Base-by-base conservation (phyloP, 2,113 vertebrate genomes). In the Girardinichthys multiradiatus region DNA sequence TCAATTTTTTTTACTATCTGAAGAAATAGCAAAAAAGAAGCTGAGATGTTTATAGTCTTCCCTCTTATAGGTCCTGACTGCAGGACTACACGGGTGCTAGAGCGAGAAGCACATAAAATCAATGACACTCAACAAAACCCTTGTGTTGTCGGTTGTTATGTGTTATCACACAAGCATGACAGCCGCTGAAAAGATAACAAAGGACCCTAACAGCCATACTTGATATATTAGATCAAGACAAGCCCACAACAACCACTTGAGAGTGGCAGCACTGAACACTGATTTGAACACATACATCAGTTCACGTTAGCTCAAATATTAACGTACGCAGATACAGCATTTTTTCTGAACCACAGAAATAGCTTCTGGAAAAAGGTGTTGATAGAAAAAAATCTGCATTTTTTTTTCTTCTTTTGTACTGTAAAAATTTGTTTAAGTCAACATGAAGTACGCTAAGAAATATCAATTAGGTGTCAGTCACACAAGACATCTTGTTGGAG, bases 91-190 rank as follows among this genome's bases (percentile, higher is more conserved):
- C 26, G 54, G 45, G 9, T 30, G n/a, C 74, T 76, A 33, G 57
- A 30, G 4, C 58, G 28, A 26, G 24, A 63, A 68, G 30, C 35
- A 65, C 68, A 68, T 58, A 72, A 74, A 70, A 62, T 70, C 66
- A 65, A 17, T 54, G 33, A 51, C 42, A 19, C 57, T 42, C 27
- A 60, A 70, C 37, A 74, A n/a, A 70, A 80, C 54, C 26, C 39
- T 51, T 54, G 66, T 48, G 35, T 57, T 54, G 37, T 51, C 58
- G 26, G 61, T 64, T 68, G 51, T 63, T 64, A 30, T 51, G 62
- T 63, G 62, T 63, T 70, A 70, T 65, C 71, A 65, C 62, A 57
- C 45, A 61, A 54, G 45, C 45, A 57, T 31, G 61, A 64, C 66
- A 80, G 30, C 24, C 17, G 62, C 48, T 51, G 60, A 29, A 66